Conservation (phyloP, 2,888 invertebrate genomes). For the Cantharis rustica region DNA sequence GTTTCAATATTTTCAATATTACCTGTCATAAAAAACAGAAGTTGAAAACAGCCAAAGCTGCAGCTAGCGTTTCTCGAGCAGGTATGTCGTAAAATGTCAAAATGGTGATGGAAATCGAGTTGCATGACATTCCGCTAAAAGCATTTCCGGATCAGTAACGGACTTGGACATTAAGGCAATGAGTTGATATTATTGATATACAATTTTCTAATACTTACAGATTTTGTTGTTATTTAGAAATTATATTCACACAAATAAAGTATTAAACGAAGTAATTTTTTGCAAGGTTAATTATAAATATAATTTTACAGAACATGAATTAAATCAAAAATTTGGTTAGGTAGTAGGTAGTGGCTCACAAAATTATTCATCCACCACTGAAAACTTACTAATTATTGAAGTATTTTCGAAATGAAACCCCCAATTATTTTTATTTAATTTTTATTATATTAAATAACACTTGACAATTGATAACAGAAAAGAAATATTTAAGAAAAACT, state of each 20-base stretch:
- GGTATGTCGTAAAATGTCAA: constrained; percentile 50
- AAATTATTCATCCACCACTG: no score
- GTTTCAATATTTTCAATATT: constrained; percentile 28
- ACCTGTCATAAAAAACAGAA: constrained; percentile 30
- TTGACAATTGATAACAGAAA: no score
- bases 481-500: no score
- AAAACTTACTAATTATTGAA: no score
- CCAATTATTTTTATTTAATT: no score
- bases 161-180: constrained; percentile 39
- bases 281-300: no score
- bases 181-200: constrained; percentile 46
- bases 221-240: constrained; percentile 43
- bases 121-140: constrained; percentile 53
- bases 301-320: no score
- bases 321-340: no score
- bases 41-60: constrained; percentile 24
- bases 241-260: constrained; percentile 7
- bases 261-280: no score
- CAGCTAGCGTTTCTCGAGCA: constrained; percentile 33
- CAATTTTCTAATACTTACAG: constrained; percentile 48
- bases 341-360: no score
- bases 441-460: no score
- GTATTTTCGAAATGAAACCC: no score
- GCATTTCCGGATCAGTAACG: constrained; percentile 51
- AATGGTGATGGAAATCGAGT: constrained; percentile 50